Percentiles rank a stretch among this genome's conserved stretches.
Evolutionary conservation across 2,888 invertebrate species (phyloP).

Genomic region (Diplazon laetatorius): DNA sequence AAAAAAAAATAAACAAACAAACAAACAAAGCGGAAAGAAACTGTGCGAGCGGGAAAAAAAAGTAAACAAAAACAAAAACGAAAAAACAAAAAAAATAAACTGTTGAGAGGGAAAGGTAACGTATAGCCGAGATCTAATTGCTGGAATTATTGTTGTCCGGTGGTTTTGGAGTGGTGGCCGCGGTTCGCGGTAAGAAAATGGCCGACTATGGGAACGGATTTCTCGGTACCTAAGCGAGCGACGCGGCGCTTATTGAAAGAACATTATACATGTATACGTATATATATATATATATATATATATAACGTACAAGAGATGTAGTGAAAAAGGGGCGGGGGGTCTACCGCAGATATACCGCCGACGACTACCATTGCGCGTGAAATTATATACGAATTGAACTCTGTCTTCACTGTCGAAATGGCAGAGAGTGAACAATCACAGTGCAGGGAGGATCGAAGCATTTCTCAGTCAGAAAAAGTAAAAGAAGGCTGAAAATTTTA

Average conservation of each 20-base stretch:
- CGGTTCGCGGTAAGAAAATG: conserved; percentile 72
- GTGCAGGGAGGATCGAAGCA: too few relatives aligned
- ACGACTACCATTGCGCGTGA: background rate
- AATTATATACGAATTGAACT: too few relatives aligned
- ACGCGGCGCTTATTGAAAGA: conserved; percentile 6
- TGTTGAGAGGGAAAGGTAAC: conserved; percentile 24
- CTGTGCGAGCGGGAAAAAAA: too few relatives aligned
- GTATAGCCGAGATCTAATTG: conserved; percentile 75
- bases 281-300: too few relatives aligned
- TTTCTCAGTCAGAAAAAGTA: too few relatives aligned
- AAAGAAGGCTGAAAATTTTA: too few relatives aligned
- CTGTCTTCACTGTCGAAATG: too few relatives aligned
- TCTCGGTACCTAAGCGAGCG: background rate
- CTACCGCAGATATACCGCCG: conserved; percentile 14
- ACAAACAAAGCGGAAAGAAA: too few relatives aligned
- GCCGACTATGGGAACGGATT: conserved; percentile 38
- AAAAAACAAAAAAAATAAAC: background rate
- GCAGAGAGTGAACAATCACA: too few relatives aligned
- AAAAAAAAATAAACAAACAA: background rate
- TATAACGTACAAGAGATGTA: too few relatives aligned
- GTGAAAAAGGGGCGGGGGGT: too few relatives aligned
- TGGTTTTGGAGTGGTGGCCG: conserved; percentile 28
- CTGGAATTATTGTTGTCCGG: conserved; percentile 75
- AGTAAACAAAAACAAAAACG: background rate
- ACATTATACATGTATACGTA: too few relatives aligned